Base-by-base conservation (phyloP, 2,113 vertebrate species). In the Formicarius rufipectus region DNA sequence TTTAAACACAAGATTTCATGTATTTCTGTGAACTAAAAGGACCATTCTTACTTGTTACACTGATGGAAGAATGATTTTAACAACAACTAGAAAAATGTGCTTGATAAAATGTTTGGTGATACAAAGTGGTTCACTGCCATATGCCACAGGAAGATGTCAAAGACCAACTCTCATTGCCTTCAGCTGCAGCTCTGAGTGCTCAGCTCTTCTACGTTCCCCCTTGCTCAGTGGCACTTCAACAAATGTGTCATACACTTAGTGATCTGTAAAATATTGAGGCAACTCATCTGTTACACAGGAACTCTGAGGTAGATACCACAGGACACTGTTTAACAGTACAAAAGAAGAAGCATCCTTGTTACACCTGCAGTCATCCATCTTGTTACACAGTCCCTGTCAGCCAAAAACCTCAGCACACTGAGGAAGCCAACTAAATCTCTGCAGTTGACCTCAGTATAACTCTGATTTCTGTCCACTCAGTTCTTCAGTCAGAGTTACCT, bases 381-480 rank as follows among this genome's bases (percentile, higher is more conserved):
- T 55, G 7, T 50, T 33, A 42, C 42, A 47, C 8, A 30, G 15
- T 7, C 14, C 30, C 72, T 0, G 0, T 37, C 58, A 84, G 42
- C 31, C 12, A 25, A 77, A 58, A 8, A 50, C 35, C 58, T 72
- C 53, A 56, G 67, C 6, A 8, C 0, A 1, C 24, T 0, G 0
- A 27, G n/a, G 33, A 17, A 67, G 7, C 4, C 30, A 37, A 9
- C 16, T 15, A 19, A 39, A 58, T 62, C 20, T 81, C 53, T 59
- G 40, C 37, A 58, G 30, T 28, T 71, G 35, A 55, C 37, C 27
- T 87, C 35, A 44, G 49, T 66, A 37, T 30, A 60, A 37, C 31
- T 86, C 45, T 67, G 42, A 52, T 59, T 79, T 85, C 44, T 88
- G 35, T 33, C 55, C 3, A 52, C 1, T 1, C 22, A 3, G 1